Conservation (phyloP, 1,140 invertebrate genomes). For the Scaptomyza pallida region DNA sequence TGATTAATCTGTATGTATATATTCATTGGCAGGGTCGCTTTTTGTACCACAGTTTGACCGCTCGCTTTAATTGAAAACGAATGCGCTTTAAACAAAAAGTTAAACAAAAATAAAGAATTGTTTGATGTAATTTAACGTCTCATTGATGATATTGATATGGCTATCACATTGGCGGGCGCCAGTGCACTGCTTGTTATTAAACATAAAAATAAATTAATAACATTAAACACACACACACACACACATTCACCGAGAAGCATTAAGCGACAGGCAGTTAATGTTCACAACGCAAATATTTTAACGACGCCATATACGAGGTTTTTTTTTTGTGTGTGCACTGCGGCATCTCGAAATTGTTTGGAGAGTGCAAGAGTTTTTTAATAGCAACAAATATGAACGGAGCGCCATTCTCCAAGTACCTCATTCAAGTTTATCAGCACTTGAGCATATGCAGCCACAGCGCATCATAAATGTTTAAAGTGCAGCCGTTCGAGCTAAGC, state of each 20-base stretch:
- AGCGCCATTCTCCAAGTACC: background rate
- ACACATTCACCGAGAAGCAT: slow-evolving; percentile 11
- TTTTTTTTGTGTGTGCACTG: background rate
- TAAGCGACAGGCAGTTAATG: slow-evolving; percentile 44
- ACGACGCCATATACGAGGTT: slow-evolving; percentile 34
- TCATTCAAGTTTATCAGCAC: slow-evolving; percentile 39
- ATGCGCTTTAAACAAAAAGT: slow-evolving; percentile 3
- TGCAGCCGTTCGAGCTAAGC: background rate
- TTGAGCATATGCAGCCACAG: slow-evolving; percentile 23
- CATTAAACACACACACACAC: background rate
- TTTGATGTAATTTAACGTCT: slow-evolving; percentile 24
- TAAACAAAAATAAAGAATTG: slow-evolving; percentile 23
- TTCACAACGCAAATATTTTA: slow-evolving; percentile 43
- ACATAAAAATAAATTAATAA: slow-evolving; percentile 49
- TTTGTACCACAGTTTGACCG: slow-evolving; percentile 6
- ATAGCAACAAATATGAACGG: slow-evolving; percentile 8
- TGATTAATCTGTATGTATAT: slow-evolving; percentile 17
- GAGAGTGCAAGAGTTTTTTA: background rate
- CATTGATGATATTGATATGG: slow-evolving; percentile 45
- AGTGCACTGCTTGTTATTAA: slow-evolving; percentile 30
- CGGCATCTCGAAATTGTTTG: background rate
- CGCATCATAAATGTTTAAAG: slow-evolving; percentile 25
- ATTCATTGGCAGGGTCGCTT: slow-evolving; percentile 1
- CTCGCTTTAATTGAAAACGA: slow-evolving; percentile 11
- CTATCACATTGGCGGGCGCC: slow-evolving; percentile 35